Conservation (phyloP, 1,140 invertebrate species). For the Zaprionus ghesquierei region DNA sequence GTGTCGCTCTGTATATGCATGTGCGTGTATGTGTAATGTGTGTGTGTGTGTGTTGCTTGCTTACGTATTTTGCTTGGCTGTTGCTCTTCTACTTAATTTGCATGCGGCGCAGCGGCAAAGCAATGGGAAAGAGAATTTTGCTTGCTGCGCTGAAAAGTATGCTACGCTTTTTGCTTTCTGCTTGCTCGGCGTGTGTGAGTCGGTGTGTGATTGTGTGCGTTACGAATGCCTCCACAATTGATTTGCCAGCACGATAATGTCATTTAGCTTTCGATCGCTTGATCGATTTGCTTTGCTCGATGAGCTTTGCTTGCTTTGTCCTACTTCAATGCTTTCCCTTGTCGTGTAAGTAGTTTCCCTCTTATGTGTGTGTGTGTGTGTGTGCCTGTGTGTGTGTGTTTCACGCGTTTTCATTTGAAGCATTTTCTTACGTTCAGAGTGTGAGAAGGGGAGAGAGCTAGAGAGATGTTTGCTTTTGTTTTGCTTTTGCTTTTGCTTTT, state of each 20-base stretch:
- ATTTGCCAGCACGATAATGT: slow-evolving; percentile 70
- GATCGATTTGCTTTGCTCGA: neutral
- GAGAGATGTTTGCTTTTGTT: slow-evolving; percentile 41
- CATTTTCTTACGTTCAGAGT: slow-evolving; percentile 33
- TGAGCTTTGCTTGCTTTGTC: slow-evolving; percentile 11
- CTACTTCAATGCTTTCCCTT: slow-evolving; percentile 16
- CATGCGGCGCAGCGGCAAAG: slow-evolving; percentile 16
- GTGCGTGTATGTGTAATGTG: slow-evolving; percentile 25
- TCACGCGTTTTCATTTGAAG: slow-evolving; percentile 23
- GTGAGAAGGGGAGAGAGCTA: slow-evolving; percentile 45
- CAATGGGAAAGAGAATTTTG: slow-evolving; percentile 9
- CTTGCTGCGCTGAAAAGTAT: slow-evolving; percentile 46
- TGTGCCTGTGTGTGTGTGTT: neutral
- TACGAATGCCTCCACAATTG: slow-evolving; percentile 57
- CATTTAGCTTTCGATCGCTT: slow-evolving; percentile 7
- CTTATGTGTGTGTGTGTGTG: slow-evolving; percentile 7
- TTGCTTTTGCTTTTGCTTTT: slow-evolving; percentile 34
- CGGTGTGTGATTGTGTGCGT: slow-evolving; percentile 25
- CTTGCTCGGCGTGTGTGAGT: neutral
- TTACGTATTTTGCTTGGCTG: slow-evolving; percentile 37
- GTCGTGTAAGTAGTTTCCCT: neutral
- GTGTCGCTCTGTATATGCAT: slow-evolving; percentile 33
- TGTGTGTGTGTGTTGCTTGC: slow-evolving; percentile 28
- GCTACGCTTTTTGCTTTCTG: slow-evolving; percentile 28
- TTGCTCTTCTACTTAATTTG: slow-evolving; percentile 21